These are phyloP conservation scores for Drosophila pruinosa DNA, from an alignment of 1,140 invertebrate species.

Conservation along the genomic window DNA sequence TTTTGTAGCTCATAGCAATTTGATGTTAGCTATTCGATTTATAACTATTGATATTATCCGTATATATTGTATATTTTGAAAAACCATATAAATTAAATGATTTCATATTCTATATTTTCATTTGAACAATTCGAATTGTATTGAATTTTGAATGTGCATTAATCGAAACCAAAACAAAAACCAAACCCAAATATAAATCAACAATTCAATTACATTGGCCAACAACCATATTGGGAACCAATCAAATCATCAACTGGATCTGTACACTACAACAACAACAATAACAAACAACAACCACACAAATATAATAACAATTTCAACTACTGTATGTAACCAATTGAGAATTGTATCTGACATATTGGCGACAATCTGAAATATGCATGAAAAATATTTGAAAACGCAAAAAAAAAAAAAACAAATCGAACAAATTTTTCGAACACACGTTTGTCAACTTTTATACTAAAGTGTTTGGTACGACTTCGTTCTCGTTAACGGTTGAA, in stretches of 20 bases:
- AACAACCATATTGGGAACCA: conserved; percentile 26
- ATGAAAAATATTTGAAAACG: conserved; percentile 45
- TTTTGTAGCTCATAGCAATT: neutral
- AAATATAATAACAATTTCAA: conserved; percentile 33
- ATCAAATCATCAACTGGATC: conserved; percentile 39
- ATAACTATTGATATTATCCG: neutral
- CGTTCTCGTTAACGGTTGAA: conserved; percentile 83
- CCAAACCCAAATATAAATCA: conserved; percentile 6
- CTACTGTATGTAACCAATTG: conserved; percentile 67
- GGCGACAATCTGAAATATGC: conserved; percentile 56
- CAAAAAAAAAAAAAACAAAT: conserved; percentile 21
- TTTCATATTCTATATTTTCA: conserved; percentile 40
- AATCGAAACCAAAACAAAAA: conserved; percentile 18
- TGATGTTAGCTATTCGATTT: conserved; percentile 1
- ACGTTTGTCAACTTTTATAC: conserved; percentile 42
- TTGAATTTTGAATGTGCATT: conserved; percentile 35
- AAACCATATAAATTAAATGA: conserved; percentile 32
- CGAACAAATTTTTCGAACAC: conserved; percentile 28
- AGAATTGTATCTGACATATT: conserved; percentile 40
- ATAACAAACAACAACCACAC: conserved; percentile 17
- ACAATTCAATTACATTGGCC: conserved; percentile 32
- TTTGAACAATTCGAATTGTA: conserved; percentile 20
- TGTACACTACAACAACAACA: conserved; percentile 33
- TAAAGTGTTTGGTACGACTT: conserved; percentile 83
- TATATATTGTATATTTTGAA: neutral